A percentile compares a stretch with the other conserved stretches of the same genome.
These are phyloP conservation scores for Philotrypesis tridentata DNA, from an alignment of 1,140 invertebrate genomes.

Conservation along the genomic window DNA sequence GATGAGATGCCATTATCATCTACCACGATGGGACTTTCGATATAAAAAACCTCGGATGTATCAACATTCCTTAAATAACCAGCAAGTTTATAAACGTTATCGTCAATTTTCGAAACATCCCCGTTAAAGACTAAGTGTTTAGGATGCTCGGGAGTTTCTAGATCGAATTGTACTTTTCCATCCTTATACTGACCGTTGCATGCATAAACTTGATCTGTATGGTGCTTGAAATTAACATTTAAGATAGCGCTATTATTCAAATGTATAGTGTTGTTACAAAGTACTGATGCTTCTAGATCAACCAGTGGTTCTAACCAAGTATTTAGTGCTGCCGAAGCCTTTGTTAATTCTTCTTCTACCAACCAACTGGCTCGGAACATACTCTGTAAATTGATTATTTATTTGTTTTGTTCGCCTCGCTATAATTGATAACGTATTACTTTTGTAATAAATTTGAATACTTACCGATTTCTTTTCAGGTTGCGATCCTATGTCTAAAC, in stretches of 20 bases:
- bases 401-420: too few relatives aligned
- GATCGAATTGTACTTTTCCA: constrained; percentile 51
- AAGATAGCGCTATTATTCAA: constrained; percentile 56
- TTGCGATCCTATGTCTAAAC: constrained; percentile 53
- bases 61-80: constrained; percentile 61
- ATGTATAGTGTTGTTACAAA: constrained; percentile 67
- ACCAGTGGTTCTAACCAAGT: constrained; percentile 74
- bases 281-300: constrained; percentile 69
- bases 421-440: too few relatives aligned
- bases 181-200: constrained; percentile 55
- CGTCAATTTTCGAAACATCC: constrained; percentile 49
- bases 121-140: constrained; percentile 59
- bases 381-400: constrained; percentile 59
- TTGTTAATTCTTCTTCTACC: constrained; percentile 70
- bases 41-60: constrained; percentile 41
- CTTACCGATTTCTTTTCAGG: constrained; percentile 25
- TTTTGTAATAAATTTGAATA: background rate
- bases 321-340: constrained; percentile 70
- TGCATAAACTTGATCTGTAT: constrained; percentile 55
- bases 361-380: constrained; percentile 74
- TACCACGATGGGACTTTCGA: constrained; percentile 48
- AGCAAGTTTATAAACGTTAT: constrained; percentile 52
- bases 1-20: constrained; percentile 29
- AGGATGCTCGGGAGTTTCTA: constrained; percentile 54
- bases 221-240: constrained; percentile 54